Evolutionary conservation across 2,888 invertebrate genomes (phyloP), one percentile per base, ranked within the genome.

Genomic region (Piscicola geometra): DNA sequence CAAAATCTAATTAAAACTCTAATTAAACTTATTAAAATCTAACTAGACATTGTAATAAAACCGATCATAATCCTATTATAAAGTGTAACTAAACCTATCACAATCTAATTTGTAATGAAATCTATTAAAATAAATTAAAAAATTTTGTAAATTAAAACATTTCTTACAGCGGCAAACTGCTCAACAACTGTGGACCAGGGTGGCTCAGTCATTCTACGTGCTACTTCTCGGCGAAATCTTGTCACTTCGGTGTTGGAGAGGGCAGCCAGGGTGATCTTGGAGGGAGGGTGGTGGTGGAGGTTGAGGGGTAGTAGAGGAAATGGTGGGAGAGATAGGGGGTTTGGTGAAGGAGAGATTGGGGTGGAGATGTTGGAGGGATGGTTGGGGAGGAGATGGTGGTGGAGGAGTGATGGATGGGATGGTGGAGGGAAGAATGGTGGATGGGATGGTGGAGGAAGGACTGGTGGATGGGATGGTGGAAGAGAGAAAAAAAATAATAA

Each of bases 201-300:
- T 9, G 78, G 77, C 36, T 41, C 36, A 9, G 35, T 32, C 79
- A 79, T 80, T 21, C 79, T 71, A 15, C 74, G 25, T 15, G 79
- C 77, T 0, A 79, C 80, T 70, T 79, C 80, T 69, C 73, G 56
- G 1, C 79, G 50, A 52, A 80, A 80, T 0, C 69, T 71, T 47
- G 75, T 66, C 41, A 79, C 71, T 66, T 75, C 67, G 1, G 36
- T 35, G 36, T 74, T 76, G 9, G 71, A 28, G 15, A 79, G 69
- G 15, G 77, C 72, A 9, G 80, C 78, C 71, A 80, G 71, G 0
- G 79, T 77, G 25, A 80, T 76, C 80, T 80, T 66, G 3, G 50
- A 36, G 25, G 33, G 70, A 9, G 21, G 50, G 50, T 47, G 21
- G 50, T 47, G 9, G 21, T 47, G 50, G 21, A 47, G 21, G 50